phyloP scores from a whole-genome alignment of 2,113 vertebrate genomes.

The Phylloscopus whistleri region DNA sequence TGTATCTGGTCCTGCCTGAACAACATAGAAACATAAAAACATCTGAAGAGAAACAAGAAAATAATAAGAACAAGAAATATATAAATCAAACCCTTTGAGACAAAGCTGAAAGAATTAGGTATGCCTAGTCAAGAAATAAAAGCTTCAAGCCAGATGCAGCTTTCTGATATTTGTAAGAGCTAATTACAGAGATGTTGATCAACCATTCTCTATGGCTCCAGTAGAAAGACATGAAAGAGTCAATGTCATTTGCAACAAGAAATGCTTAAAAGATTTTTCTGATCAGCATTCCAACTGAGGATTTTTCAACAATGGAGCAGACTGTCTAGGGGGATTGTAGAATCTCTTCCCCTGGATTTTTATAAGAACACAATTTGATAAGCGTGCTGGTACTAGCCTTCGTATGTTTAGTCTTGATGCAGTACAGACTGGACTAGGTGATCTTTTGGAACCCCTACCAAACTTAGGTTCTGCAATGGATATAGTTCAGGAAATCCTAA shows the following conservation, averaged over 20 bases:
- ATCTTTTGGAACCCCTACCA: not conserved
- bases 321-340: not conserved
- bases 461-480: not conserved
- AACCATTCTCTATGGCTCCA: not conserved
- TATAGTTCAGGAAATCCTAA: not conserved
- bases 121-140: constrained; percentile 9
- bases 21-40: not conserved
- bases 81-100: not conserved
- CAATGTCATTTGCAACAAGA: not conserved
- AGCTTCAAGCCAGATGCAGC: not conserved
- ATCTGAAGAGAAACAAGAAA: not conserved
- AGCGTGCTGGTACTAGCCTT: not conserved
- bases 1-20: not conserved
- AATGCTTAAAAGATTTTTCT: not conserved
- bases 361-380: not conserved
- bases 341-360: not conserved
- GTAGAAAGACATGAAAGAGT: not conserved
- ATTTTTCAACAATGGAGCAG: not conserved
- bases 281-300: not conserved
- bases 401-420: not conserved
- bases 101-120: constrained; percentile 14
- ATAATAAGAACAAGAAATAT: not conserved
- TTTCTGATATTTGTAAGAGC: not conserved
- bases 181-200: not conserved
- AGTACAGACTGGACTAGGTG: not conserved